Base-by-base conservation (phyloP, 2,797 vertebrate genomes). In the Erethizon dorsatum region DNA sequence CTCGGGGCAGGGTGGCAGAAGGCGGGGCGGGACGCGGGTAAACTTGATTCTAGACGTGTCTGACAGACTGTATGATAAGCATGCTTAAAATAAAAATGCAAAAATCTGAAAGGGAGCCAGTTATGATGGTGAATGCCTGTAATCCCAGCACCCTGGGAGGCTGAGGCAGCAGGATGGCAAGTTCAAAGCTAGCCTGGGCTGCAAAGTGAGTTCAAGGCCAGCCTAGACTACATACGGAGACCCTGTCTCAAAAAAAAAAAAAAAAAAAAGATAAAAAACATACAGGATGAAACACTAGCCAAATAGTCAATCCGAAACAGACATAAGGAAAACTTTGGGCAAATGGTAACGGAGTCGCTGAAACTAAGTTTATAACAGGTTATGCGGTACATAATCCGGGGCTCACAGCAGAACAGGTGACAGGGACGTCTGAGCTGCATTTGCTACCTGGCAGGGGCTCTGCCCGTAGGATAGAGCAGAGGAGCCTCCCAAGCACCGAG, bases 1-100 rank as follows among this genome's bases (percentile, higher is more conserved):
- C 20, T 0, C 1, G 4, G 5, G 8, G 52, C 8, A 14, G 24
- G n/a, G 31, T 14, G 0, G 56, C 52, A 31, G 45, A 33, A 45
- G 77, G 11, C 3, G n/a, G 1, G 20, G 10, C 4, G 63, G 56
- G 41, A 3, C 7, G 17, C 31, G 37, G 0, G 0, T 1, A 4
- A 50, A 47, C 37, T 45, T 11, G 94, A 13, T 24, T 33, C 14
- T 33, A 18, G 57, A 8, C 1, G 4, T 14, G 2, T 63, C 59
- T 6, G 37, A 31, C 8, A 13, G 37, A 79, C 33, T 52, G 0
- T 13, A 78, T 78, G 15, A 67, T 33, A 37, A 28, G 20, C 57
- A 45, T 11, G 77, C 83, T 61, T 54, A 12, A 65, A 20, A 37
- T 69, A 56, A 63, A 85, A 83, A 75, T 47, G 73, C 41, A 75